phyloP scores from a whole-genome alignment of 2,888 invertebrate species.

The Dilophus febrilis region DNA sequence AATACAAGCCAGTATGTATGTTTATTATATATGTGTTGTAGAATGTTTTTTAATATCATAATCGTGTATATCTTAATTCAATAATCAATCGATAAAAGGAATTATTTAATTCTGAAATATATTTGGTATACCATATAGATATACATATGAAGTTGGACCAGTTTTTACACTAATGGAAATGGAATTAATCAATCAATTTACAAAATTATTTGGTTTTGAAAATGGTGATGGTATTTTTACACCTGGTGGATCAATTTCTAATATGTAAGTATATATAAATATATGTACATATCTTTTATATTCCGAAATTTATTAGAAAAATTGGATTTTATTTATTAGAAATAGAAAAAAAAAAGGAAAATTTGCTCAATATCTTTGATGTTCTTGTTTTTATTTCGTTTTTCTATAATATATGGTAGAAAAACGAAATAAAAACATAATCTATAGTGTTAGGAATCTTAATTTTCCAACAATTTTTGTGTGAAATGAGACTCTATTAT shows the following conservation, averaged over 20 bases:
- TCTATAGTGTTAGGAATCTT: not conserved
- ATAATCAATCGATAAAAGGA: too few species aligned
- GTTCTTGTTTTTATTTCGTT: not conserved
- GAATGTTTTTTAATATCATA: not conserved
- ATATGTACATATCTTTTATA: too few species aligned
- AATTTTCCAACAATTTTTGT: not conserved
- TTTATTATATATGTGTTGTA: too few species aligned
- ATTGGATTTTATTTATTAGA: too few species aligned
- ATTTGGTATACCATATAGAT: too few species aligned
- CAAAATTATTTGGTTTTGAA: constrained; percentile 41
- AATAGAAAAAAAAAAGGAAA: too few species aligned
- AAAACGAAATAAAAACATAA: too few species aligned
- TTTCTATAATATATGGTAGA: too few species aligned
- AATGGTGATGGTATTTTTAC: constrained; percentile 60
- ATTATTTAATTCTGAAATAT: too few species aligned
- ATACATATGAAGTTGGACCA: constrained; percentile 68
- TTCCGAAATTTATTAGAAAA: too few species aligned
- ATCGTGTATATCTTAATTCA: constrained; percentile 8
- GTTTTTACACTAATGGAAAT: constrained; percentile 60
- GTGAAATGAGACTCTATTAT: too few species aligned
- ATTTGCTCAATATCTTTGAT: too few species aligned
- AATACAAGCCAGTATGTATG: constrained; percentile 62
- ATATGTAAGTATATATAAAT: constrained; percentile 38
- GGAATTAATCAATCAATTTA: constrained; percentile 40
- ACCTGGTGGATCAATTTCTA: constrained; percentile 64